Conservation (phyloP, 2,888 invertebrate species). For the Drosophila longiperda region DNA sequence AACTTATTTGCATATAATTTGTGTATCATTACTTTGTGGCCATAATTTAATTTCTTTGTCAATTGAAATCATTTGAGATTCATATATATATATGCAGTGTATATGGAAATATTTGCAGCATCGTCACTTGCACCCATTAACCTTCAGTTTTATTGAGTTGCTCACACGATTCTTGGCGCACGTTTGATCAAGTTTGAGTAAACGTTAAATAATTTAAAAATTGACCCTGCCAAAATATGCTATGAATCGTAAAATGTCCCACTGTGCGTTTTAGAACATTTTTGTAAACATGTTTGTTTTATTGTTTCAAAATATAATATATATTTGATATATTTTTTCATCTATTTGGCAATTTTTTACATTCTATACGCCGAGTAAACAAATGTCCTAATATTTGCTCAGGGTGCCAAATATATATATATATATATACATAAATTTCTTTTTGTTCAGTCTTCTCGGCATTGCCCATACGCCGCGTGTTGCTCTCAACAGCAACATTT, state of each 20-base stretch:
- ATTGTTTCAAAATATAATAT: constrained; percentile 21
- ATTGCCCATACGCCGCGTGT: constrained; percentile 54
- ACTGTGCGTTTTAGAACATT: constrained; percentile 11
- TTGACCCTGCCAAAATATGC: constrained; percentile 13
- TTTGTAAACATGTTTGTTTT: constrained; percentile 4
- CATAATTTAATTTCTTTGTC: constrained; percentile 32
- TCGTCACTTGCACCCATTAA: constrained; percentile 45
- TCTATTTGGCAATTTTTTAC: constrained; percentile 7
- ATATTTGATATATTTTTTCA: background rate
- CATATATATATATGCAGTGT: background rate
- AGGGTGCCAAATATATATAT: constrained; percentile 27
- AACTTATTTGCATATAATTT: constrained; percentile 34
- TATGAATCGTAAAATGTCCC: background rate
- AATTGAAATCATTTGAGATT: constrained; percentile 25
- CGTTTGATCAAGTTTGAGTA: constrained; percentile 37
- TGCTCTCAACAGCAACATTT: constrained; percentile 25
- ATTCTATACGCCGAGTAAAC: constrained; percentile 18
- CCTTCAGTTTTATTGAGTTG: constrained; percentile 49
- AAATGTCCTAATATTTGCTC: constrained; percentile 47
- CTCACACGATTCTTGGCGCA: constrained; percentile 17
- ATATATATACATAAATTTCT: background rate
- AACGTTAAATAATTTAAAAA: constrained; percentile 3
- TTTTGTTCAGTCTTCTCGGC: constrained; percentile 9
- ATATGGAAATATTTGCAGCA: constrained; percentile 1
- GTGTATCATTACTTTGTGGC: constrained; percentile 13